Conservation (phyloP, 2,113 vertebrate species). For the Neomonachus schauinslandi region DNA sequence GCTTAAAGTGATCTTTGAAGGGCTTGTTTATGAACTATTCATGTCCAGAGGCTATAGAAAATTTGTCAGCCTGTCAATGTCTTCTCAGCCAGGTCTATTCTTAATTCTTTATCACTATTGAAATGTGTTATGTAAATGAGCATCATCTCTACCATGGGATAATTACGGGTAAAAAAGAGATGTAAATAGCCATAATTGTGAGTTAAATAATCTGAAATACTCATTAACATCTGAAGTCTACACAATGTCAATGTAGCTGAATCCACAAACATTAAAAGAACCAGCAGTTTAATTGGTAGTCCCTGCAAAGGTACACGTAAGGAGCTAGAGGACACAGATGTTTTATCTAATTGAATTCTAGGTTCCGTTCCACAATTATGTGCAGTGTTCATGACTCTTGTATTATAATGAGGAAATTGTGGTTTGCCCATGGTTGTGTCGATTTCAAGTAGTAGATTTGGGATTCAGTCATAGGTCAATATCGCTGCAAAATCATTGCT, state of each 20-base stretch:
- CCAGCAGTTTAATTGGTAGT: neutral
- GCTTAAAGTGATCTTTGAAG: constrained; percentile 61
- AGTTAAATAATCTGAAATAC: constrained; percentile 35
- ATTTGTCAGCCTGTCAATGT: constrained; percentile 1
- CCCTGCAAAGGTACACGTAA: neutral
- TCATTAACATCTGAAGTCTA: neutral
- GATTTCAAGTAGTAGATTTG: neutral
- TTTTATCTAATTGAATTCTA: neutral
- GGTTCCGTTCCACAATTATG: neutral
- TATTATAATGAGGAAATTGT: neutral
- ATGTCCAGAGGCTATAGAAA: neutral
- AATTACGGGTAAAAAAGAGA: neutral
- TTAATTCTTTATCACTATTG: constrained; percentile 19
- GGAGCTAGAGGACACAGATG: neutral
- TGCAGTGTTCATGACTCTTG: neutral
- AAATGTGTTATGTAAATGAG: neutral
- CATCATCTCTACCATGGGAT: neutral
- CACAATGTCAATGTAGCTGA: neutral
- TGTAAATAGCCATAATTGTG: neutral
- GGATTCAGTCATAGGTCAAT: neutral
- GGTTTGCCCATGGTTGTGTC: neutral
- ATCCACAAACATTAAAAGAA: neutral
- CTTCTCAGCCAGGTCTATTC: neutral
- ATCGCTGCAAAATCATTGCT: neutral
- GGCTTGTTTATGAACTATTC: constrained; percentile 1